A percentile compares a stretch with the other conserved stretches of the same genome.
These are phyloP conservation scores for Hoplostethus atlanticus DNA, from an alignment of 2,797 vertebrate species.

Conservation along the genomic window DNA sequence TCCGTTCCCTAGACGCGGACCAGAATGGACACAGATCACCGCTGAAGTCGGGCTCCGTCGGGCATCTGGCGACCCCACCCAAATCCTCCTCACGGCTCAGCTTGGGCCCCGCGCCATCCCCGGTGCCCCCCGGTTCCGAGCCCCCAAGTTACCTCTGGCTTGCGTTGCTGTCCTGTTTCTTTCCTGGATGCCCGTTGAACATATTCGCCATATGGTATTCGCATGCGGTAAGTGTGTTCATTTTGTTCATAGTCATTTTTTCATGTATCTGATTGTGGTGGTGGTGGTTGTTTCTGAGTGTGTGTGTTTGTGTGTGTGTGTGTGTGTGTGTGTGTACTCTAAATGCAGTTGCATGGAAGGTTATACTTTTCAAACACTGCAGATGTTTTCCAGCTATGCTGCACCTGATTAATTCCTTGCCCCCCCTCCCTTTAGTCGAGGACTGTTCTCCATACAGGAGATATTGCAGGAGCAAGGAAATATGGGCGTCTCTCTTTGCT, in stretches of 20 bases:
- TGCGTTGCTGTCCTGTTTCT: constrained; percentile 94
- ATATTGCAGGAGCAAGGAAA: constrained; percentile 87
- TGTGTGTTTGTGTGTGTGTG: too few species aligned
- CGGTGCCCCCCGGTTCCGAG: constrained; percentile 72
- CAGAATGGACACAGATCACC: constrained; percentile 86
- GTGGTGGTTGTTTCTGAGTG: background rate
- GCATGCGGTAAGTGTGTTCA: constrained; percentile 88
- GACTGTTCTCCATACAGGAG: constrained; percentile 89
- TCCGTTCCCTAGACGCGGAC: constrained; percentile 83
- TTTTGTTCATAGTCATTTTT: background rate
- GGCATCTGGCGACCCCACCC: constrained; percentile 76
- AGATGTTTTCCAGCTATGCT: constrained; percentile 33
- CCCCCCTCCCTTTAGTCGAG: constrained; percentile 81
- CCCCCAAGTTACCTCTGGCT: constrained; percentile 89
- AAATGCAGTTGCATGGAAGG: background rate
- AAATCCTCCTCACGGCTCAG: constrained; percentile 84
- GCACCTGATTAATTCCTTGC: constrained; percentile 26
- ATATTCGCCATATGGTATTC: constrained; percentile 93
- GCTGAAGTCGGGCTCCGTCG: constrained; percentile 82
- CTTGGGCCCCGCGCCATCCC: constrained; percentile 82
- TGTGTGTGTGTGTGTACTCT: background rate
- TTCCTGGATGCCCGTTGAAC: constrained; percentile 92
- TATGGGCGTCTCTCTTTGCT: constrained; percentile 89
- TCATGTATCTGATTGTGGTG: background rate
- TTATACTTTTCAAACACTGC: constrained; percentile 3